Conservation (phyloP, 2,113 vertebrate species). For the Bolborhynchus lineola region DNA sequence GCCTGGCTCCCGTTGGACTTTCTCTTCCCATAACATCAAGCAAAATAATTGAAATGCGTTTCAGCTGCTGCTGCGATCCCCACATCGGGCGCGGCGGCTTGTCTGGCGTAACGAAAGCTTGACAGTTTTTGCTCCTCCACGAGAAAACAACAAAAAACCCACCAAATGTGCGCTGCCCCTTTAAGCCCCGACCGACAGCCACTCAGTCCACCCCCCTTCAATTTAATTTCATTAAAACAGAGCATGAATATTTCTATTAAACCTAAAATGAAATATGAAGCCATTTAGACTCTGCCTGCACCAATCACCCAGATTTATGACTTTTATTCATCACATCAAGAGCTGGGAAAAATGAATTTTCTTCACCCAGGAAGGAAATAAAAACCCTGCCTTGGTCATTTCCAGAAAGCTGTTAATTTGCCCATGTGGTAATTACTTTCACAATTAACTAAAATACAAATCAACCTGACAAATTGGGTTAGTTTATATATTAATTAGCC, state of each 20-base stretch:
- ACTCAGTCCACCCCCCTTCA: constrained; percentile 74
- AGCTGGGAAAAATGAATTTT: constrained; percentile 94
- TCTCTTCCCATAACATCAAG: background rate
- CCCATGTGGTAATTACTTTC: constrained; percentile 94
- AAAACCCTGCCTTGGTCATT: constrained; percentile 89
- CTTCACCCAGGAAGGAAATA: constrained; percentile 89
- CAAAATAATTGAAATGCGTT: background rate
- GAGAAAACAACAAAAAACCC: constrained; percentile 19
- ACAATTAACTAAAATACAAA: constrained; percentile 99
- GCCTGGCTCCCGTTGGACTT: background rate
- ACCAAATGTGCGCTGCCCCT: constrained; percentile 46
- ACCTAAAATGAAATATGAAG: constrained; percentile 98
- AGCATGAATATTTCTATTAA: constrained; percentile 99
- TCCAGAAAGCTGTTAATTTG: constrained; percentile 96
- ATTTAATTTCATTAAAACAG: constrained; percentile 99
- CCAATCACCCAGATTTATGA: constrained; percentile 97
- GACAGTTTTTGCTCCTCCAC: background rate
- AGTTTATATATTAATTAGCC: constrained; percentile 99
- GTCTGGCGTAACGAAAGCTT: background rate
- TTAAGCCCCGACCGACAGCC: constrained; percentile 56
- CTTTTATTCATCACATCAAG: constrained; percentile 97
- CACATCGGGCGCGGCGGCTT: rapidly evolving
- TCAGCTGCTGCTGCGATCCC: rapidly evolving
- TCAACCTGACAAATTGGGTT: constrained; percentile 95
- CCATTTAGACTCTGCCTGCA: constrained; percentile 97